Conservation (phyloP, 2,888 invertebrate species). For the Chromoteleia sp. region DNA sequence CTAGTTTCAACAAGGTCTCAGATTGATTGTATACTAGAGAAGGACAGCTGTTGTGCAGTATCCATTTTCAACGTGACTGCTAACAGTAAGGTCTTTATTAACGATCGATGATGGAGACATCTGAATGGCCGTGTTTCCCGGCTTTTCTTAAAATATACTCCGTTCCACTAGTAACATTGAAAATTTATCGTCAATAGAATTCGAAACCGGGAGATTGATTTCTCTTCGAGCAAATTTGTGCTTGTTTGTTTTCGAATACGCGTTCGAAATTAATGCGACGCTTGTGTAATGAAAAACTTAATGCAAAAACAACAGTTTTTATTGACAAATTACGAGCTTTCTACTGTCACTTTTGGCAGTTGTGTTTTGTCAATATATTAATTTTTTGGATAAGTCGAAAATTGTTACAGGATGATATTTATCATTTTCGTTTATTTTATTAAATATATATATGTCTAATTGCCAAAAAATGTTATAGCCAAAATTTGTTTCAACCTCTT, state of each 20-base stretch:
- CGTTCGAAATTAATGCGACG: neutral
- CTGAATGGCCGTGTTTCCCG: conserved; percentile 24
- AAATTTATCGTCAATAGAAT: conserved; percentile 17
- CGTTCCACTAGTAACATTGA: conserved; percentile 6
- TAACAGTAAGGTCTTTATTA: conserved; percentile 54
- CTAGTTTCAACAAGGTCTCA: conserved; percentile 62
- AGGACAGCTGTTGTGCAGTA: conserved; percentile 44
- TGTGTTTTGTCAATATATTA: too few species aligned
- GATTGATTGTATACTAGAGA: conserved; percentile 54
- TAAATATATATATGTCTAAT: too few species aligned
- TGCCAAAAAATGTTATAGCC: too few species aligned
- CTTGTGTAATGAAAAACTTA: too few species aligned
- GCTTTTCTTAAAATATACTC: conserved; percentile 27
- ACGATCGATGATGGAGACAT: conserved; percentile 43
- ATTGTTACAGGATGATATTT: too few species aligned
- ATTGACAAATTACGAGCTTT: too few species aligned
- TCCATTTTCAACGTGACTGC: conserved; percentile 55
- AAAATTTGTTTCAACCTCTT: too few species aligned
- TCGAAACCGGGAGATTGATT: neutral
- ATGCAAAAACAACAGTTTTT: too few species aligned
- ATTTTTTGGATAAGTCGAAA: too few species aligned
- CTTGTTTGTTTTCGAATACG: neutral
- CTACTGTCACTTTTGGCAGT: too few species aligned
- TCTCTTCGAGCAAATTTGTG: neutral
- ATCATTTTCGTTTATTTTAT: too few species aligned